Conservation (phyloP, 2,113 vertebrate species). For the Uropsilus gracilis region DNA sequence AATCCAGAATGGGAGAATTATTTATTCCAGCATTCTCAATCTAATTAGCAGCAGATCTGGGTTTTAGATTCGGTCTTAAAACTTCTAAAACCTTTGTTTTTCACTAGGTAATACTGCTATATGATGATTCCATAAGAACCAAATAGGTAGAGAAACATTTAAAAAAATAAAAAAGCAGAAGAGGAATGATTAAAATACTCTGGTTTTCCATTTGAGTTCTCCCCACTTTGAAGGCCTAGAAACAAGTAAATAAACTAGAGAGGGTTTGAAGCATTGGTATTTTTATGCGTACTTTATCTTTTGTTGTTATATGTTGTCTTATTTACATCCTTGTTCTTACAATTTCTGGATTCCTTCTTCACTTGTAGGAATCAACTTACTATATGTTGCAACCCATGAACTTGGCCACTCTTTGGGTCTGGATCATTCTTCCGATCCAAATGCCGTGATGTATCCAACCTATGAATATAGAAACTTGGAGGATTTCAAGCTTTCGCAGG, state of each 20-base stretch:
- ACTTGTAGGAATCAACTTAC: constrained; percentile 87
- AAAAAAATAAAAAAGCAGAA: neutral
- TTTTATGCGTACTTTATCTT: neutral
- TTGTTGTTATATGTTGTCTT: neutral
- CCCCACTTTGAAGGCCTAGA: neutral
- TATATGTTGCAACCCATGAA: constrained; percentile 89
- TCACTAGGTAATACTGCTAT: neutral
- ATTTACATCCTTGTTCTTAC: neutral
- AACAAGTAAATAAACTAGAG: neutral
- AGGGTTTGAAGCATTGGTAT: neutral
- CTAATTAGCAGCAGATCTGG: neutral
- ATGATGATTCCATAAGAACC: neutral
- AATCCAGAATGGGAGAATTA: neutral
- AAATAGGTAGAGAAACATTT: neutral
- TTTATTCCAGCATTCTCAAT: neutral
- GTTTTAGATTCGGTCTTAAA: neutral
- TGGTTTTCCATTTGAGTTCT: neutral
- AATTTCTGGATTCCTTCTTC: neutral
- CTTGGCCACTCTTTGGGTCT: constrained; percentile 92
- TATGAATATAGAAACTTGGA: constrained; percentile 75
- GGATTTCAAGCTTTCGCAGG: constrained; percentile 84
- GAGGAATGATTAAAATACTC: neutral
- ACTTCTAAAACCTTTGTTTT: neutral
- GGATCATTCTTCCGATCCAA: constrained; percentile 86
- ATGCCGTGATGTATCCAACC: constrained; percentile 90